Evolutionary conservation across 2,113 vertebrate genomes (phyloP), one percentile per base, ranked within the genome.

Genomic region (Ictalurus punctatus): DNA sequence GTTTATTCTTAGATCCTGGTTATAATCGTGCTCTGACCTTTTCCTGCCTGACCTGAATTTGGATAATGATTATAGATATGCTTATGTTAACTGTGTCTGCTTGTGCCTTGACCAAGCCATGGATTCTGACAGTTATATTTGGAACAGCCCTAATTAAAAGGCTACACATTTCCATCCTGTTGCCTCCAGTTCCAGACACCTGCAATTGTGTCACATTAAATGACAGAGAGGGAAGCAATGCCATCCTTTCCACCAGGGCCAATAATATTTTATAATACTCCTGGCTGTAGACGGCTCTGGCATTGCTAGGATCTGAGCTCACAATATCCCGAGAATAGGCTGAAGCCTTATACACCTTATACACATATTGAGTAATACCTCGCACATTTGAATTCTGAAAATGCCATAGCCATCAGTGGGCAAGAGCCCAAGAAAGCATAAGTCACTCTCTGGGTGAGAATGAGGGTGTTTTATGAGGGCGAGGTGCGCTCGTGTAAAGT

Each of bases 1-100:
- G 10, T 63, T 83, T 83, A 83, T 83, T 83, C 58, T 83, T 83
- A 63, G 81, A 83, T 83, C 12, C 81, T 63, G 81, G 30, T 83
- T 83, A 61, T 61, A 83, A 83, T 83, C 1, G 21, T 63, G 58
- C 81, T 83, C 34, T 63, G 34, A 61, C 34, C 81, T 63, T 83
- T 83, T 83, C 58, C 34, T 83, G 59, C 58, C 56, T 83, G 54
- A 83, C 81, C 58, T 83, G 58, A 83, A 83, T 83, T 63, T 40
- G 59, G 58, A 83, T 37, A 81, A 56, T 81, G 78, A 56, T 81
- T 83, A 83, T 83, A 21, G 58, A 83, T 83, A 83, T 40, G 12
- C 58, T 40, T 25, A 58, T 10, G 30, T 25, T 83, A 61, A 40
- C n/a, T 83, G 58, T 63, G 44, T 79, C 76, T 79, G 78, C 21